These are phyloP conservation scores for Prinia subflava DNA, from an alignment of 2,113 vertebrate species.

Conservation along the genomic window DNA sequence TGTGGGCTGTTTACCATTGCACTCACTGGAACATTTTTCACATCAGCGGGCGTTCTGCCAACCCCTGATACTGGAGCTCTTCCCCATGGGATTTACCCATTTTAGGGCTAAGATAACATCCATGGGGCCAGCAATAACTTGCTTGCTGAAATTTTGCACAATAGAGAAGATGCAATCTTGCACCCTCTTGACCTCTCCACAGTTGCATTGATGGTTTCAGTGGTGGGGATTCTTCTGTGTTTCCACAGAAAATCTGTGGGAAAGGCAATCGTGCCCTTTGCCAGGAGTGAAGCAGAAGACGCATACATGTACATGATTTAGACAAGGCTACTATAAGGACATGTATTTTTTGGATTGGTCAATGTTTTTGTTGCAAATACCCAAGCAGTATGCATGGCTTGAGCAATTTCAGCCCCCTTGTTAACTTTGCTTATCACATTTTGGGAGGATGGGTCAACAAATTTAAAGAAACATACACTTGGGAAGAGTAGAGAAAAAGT, in stretches of 20 bases:
- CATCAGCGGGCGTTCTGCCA: not conserved
- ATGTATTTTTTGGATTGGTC: not conserved
- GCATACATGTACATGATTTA: not conserved
- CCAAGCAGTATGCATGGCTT: not conserved
- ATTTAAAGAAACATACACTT: not conserved
- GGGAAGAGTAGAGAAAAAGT: not conserved
- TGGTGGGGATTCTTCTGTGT: not conserved
- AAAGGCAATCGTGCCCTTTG: not conserved
- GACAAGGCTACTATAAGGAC: not conserved
- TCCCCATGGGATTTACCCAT: not conserved
- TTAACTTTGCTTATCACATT: not conserved
- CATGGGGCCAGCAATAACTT: not conserved
- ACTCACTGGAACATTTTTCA: not conserved
- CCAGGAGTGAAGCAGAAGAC: not conserved
- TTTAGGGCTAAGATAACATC: not conserved
- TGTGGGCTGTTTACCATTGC: not conserved
- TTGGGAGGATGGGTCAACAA: not conserved
- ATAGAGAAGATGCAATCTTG: not conserved
- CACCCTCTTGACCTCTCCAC: not conserved
- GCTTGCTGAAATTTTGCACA: not conserved
- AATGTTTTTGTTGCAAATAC: slow-evolving; percentile 9
- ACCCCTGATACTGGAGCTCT: not conserved
- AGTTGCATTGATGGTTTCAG: not conserved
- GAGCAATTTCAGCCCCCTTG: not conserved
- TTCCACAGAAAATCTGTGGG: not conserved